Evolutionary conservation across 1,140 invertebrate species (phyloP).

Genomic region (Hormaphis cornu): DNA sequence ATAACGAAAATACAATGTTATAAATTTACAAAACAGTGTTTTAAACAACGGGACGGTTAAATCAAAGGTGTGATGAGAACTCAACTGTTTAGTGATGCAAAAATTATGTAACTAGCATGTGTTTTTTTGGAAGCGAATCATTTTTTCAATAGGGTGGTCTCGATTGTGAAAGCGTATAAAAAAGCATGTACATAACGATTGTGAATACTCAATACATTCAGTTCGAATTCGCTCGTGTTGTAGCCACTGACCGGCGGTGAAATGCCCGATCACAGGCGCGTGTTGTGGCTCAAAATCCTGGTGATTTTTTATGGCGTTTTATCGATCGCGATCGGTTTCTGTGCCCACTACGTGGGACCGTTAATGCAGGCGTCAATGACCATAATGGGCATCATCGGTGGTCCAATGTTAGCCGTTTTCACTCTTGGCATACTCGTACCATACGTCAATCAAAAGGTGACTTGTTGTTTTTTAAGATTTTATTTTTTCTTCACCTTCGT

Average conservation of each 20-base stretch:
- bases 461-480: background rate
- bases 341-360: conserved; percentile 62
- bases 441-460: conserved; percentile 50
- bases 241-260: background rate
- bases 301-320: conserved; percentile 58
- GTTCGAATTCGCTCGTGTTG: background rate
- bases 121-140: too few relatives aligned
- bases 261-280: conserved; percentile 38
- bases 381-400: conserved; percentile 70
- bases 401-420: conserved; percentile 67
- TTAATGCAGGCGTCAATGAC: conserved; percentile 64
- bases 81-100: too few relatives aligned
- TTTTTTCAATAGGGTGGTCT: too few relatives aligned
- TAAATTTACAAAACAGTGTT: too few relatives aligned
- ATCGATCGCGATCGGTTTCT: conserved; percentile 60
- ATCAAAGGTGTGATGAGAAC: too few relatives aligned
- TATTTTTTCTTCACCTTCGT: too few relatives aligned
- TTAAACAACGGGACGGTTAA: too few relatives aligned
- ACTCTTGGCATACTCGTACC: conserved; percentile 65
- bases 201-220: too few relatives aligned
- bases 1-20: too few relatives aligned
- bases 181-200: too few relatives aligned
- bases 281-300: conserved; percentile 48
- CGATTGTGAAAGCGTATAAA: too few relatives aligned
- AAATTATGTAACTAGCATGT: too few relatives aligned